Evolutionary conservation across 2,888 invertebrate species (phyloP).

Genomic region (Gymnocheta viridis): DNA sequence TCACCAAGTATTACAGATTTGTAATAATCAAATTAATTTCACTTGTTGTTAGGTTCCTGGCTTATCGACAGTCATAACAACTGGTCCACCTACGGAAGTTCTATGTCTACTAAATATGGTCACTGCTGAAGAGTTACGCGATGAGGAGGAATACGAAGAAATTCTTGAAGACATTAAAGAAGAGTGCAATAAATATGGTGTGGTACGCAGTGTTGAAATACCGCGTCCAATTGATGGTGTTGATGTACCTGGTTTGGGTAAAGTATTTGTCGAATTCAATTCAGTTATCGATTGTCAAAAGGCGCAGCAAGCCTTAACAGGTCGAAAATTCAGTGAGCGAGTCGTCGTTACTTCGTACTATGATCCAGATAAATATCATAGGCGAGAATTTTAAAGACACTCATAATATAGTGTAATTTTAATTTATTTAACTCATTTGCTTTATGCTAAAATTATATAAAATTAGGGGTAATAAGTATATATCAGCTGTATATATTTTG

Average conservation of each 20-base stretch:
- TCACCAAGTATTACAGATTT: too few species aligned
- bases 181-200: slow-evolving; percentile 98
- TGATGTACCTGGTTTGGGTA: slow-evolving; percentile 97
- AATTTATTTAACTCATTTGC: too few species aligned
- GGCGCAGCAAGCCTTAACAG: slow-evolving; percentile 97
- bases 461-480: too few species aligned
- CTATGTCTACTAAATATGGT: slow-evolving; percentile 99
- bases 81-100: slow-evolving; percentile 95
- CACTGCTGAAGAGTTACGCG: slow-evolving; percentile 95
- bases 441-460: too few species aligned
- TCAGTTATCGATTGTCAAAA: slow-evolving; percentile 97
- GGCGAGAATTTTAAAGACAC: slow-evolving; percentile 91
- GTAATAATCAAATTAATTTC: not conserved
- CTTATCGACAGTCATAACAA: slow-evolving; percentile 91
- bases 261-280: slow-evolving; percentile 98
- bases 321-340: slow-evolving; percentile 97
- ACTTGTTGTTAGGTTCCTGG: slow-evolving; percentile 85
- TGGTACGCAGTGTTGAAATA: slow-evolving; percentile 96
- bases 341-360: slow-evolving; percentile 99
- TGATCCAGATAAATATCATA: slow-evolving; percentile 98
- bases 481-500: too few species aligned
- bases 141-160: slow-evolving; percentile 99
- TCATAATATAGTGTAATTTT: not conserved
- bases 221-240: slow-evolving; percentile 97
- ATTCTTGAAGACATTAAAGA: slow-evolving; percentile 98